These are phyloP conservation scores for Drosophila longiperda DNA, from an alignment of 2,888 invertebrate species.

Conservation along the genomic window DNA sequence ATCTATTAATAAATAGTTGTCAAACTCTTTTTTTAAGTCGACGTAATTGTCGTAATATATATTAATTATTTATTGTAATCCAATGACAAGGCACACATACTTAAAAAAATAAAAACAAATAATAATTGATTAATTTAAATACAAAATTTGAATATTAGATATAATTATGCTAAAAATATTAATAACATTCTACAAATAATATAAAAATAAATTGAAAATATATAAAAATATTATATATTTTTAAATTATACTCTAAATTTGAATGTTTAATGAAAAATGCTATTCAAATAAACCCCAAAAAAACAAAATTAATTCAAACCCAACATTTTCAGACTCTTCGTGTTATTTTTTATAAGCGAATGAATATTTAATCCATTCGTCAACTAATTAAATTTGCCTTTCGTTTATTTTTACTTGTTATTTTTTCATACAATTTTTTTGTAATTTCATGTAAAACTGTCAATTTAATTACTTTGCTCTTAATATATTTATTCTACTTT, in stretches of 20 bases:
- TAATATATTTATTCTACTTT: background rate
- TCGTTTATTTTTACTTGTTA: background rate
- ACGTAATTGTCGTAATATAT: background rate
- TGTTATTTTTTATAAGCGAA: background rate
- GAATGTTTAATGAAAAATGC: background rate
- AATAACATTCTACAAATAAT: fast-evolving
- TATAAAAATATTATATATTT: background rate
- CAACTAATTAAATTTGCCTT: background rate
- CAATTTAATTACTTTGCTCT: background rate
- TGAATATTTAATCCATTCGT: background rate
- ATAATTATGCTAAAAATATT: background rate
- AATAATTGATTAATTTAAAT: background rate
- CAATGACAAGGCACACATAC: background rate
- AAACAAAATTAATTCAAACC: background rate
- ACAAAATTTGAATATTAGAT: background rate
- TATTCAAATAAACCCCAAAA: background rate
- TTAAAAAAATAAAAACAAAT: too few relatives aligned
- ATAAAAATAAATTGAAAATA: background rate
- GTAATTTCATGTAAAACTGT: background rate
- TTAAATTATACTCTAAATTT: background rate
- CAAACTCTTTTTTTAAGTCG: background rate
- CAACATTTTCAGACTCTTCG: too few relatives aligned
- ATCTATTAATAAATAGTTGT: background rate
- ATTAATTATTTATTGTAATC: background rate
- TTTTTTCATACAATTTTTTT: background rate